These are phyloP conservation scores for Campoplex capitator DNA, from an alignment of 2,888 invertebrate species.

Conservation along the genomic window DNA sequence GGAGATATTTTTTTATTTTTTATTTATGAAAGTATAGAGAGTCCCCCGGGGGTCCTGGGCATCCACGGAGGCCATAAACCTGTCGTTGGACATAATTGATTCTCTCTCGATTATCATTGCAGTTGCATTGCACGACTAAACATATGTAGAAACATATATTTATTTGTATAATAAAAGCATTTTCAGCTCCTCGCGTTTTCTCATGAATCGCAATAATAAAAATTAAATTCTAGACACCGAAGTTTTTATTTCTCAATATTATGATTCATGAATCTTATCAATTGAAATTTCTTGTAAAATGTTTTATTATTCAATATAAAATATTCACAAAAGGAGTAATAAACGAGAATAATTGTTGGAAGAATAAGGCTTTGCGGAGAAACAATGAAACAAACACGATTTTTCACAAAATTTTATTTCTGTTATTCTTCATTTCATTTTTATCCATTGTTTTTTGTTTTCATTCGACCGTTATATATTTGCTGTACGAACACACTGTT, in stretches of 20 bases:
- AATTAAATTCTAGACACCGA: neutral
- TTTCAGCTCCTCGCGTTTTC: constrained; percentile 11
- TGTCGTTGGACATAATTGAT: constrained; percentile 62
- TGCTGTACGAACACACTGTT: neutral
- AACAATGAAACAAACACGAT: neutral
- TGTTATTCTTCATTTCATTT: neutral
- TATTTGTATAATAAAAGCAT: neutral
- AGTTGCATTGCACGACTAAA: constrained; percentile 5
- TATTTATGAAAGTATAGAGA: constrained; percentile 29
- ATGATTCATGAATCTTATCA: neutral
- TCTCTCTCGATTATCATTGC: constrained; percentile 58
- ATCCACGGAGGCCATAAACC: constrained; percentile 46
- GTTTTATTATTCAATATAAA: neutral
- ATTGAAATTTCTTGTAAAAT: neutral
- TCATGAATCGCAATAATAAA: constrained; percentile 16
- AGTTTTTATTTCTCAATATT: neutral
- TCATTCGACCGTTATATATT: neutral
- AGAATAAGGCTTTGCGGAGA: neutral
- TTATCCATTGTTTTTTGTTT: neutral
- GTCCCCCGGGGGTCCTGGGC: constrained; percentile 38
- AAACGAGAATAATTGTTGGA: neutral
- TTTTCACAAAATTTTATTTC: neutral
- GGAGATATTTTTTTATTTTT: constrained; percentile 11
- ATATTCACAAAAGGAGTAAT: neutral
- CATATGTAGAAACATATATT: neutral